Evolutionary conservation across 2,113 vertebrate genomes (phyloP).

Genomic region (Siphamia tubifer): DNA sequence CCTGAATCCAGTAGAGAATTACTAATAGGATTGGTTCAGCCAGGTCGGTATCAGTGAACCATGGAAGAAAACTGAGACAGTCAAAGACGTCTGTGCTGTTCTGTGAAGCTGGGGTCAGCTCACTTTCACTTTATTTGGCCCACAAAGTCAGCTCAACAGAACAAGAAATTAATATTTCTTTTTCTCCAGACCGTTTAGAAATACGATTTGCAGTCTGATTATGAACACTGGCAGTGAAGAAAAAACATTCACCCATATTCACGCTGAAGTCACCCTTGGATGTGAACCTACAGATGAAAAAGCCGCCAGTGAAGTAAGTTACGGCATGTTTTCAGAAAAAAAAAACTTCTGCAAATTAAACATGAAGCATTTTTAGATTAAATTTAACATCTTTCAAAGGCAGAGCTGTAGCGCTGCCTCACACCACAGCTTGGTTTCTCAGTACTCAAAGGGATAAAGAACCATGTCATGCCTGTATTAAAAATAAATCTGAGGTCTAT

Average conservation of each 20-base stretch:
- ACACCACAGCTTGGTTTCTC: neutral
- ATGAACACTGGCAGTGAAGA: neutral
- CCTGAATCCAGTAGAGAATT: conserved; percentile 51
- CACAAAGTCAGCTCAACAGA: neutral
- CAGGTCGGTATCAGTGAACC: conserved; percentile 45
- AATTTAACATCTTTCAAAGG: neutral
- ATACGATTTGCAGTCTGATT: neutral
- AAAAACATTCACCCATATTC: neutral
- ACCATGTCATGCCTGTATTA: neutral
- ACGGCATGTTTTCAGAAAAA: no score
- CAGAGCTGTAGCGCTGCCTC: neutral
- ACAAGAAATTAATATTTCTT: neutral
- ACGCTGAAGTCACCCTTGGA: neutral
- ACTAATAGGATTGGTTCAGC: conserved; percentile 55
- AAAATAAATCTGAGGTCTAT: conserved; percentile 24
- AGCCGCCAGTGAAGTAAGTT: no score
- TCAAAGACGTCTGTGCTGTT: conserved; percentile 1
- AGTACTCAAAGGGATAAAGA: neutral
- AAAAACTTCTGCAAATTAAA: no score
- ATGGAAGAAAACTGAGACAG: conserved; percentile 14
- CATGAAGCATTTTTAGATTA: no score
- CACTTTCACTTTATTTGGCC: neutral
- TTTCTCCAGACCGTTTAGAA: neutral
- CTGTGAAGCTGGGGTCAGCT: neutral
- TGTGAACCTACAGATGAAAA: neutral